Percentiles rank a stretch among this genome's conserved stretches.
phyloP scores from a whole-genome alignment of 1,140 invertebrate species.

The Papilio helenus region DNA sequence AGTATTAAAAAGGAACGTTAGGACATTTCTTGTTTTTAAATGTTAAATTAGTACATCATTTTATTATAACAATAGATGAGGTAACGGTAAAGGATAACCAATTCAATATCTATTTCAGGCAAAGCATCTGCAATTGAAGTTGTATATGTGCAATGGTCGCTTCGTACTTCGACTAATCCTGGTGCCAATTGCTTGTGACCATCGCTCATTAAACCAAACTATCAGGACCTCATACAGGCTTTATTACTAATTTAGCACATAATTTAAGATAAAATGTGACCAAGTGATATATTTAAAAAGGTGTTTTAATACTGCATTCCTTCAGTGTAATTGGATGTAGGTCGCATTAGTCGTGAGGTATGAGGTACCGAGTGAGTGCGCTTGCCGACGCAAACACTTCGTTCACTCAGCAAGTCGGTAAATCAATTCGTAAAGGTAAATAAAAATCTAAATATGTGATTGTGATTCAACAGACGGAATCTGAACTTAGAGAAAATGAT shows the following conservation, averaged over 20 bases:
- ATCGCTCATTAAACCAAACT: no score
- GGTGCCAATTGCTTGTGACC: no score
- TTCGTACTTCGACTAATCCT: no score
- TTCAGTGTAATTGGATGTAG: not conserved
- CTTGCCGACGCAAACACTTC: not conserved
- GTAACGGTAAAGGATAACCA: no score
- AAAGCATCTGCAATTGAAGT: no score
- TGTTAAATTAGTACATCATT: no score
- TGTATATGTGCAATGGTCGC: no score
- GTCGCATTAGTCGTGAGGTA: not conserved
- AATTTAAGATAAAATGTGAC: no score
- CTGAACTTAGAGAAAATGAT: not conserved
- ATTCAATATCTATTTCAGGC: no score
- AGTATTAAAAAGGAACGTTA: not conserved
- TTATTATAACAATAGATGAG: no score
- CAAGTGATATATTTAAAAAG: not conserved
- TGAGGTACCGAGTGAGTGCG: not conserved
- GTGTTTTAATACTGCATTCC: not conserved
- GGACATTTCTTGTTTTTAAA: not conserved
- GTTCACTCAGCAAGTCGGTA: not conserved
- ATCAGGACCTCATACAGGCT: no score
- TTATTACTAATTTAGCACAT: no score
- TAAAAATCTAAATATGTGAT: slow-evolving; percentile 8
- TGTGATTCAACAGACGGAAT: slow-evolving; percentile 1
- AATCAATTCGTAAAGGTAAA: not conserved